phyloP scores from a whole-genome alignment of 64 coral and sea anemone species.

The Cladopsammia gracilis region DNA sequence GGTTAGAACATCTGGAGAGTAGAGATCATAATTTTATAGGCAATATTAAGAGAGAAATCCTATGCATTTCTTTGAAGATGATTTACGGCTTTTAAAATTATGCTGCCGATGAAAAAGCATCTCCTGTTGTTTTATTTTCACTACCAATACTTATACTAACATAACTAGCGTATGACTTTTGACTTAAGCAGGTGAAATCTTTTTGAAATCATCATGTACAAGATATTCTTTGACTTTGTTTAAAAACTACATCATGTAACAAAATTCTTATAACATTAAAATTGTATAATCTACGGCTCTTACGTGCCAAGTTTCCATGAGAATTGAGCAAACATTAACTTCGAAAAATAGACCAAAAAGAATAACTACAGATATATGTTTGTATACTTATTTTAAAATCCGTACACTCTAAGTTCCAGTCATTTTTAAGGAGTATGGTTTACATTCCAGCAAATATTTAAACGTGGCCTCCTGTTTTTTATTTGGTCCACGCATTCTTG shows the following conservation, averaged over 20 bases:
- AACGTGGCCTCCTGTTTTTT: constrained; percentile 14
- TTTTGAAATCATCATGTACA: too few species aligned
- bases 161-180: too few species aligned
- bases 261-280: not conserved
- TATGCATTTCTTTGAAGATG: not conserved
- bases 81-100: not conserved
- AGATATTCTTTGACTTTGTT: too few species aligned
- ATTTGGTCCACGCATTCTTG: constrained; percentile 14
- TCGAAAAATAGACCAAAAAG: constrained; percentile 1
- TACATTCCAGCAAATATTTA: constrained; percentile 40
- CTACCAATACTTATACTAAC: too few species aligned
- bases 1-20: constrained; percentile 25
- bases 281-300: not conserved
- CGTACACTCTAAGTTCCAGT: constrained; percentile 20
- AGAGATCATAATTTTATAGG: constrained; percentile 23
- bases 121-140: too few species aligned
- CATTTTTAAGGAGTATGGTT: constrained; percentile 23
- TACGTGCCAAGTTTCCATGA: constrained; percentile 13
- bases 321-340: not conserved
- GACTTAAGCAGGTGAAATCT: too few species aligned
- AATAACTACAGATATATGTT: constrained; percentile 6
- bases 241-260: not conserved
- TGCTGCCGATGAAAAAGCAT: too few species aligned
- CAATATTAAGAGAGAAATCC: constrained; percentile 17
- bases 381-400: not conserved